Base-by-base conservation (phyloP, 1,140 invertebrate genomes). In the Ceratosolen fusciceps region DNA sequence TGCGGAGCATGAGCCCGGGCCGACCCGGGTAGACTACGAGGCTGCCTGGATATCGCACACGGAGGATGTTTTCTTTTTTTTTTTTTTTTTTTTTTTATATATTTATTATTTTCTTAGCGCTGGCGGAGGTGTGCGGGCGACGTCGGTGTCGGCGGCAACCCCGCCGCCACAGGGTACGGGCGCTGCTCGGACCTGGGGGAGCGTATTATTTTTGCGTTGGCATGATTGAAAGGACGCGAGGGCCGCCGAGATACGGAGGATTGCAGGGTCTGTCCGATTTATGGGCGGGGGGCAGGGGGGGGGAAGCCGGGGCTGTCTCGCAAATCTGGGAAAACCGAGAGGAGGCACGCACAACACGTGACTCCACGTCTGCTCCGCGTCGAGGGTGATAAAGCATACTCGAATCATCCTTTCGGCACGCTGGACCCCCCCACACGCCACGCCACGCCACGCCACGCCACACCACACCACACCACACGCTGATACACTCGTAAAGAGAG, bases 251-350 rank as follows among this genome's bases (percentile, higher is more conserved):
- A 84, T 83, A 79, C 19, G 19, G 83, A 80, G 82, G 67, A 54
- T 24, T 29, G 67, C 76, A 52, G 81, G 87, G 86, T 14, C 49
- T 24, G 54, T 49, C 34, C 76, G 70, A 79, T 74, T 74, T 68
- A 21, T 43, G 77, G 74, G 72, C 19, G 19, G 65, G 75, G 71
- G 37, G n/a, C 1, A 24, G 8, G 65, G 75, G 71, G 16, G 82
- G 77, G 82, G 68, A 37, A 34, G 21, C 54, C 72, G 58, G 81
- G 87, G 86, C 16, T 3, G 54, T 29, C 34, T 85, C 82, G 86
- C 85, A 90, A 90, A 90, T 90, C 89, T 90, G 88, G 87, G 87
- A 86, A 90, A 90, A 87, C 75, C 83, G 81, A 84, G 83, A 58
- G 83, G 70, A 87, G 84, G 88, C 89, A 90, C 89, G 88, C 88